Conservation (phyloP, 1,140 invertebrate species). For the Aphidius gifuensis region DNA sequence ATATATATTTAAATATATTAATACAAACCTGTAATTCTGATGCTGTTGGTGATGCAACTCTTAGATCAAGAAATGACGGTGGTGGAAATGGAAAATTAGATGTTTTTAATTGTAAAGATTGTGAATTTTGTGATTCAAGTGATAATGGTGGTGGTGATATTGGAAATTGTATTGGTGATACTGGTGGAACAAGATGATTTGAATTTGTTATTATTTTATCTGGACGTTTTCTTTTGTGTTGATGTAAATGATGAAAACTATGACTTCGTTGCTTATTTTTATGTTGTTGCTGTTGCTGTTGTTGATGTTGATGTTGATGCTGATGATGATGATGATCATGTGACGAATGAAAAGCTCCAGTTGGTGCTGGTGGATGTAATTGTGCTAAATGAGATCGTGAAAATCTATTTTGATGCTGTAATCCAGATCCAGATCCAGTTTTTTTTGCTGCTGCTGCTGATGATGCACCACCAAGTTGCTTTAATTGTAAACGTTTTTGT, state of each 20-base stretch:
- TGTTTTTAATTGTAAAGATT: constrained; percentile 27
- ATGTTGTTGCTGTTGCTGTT: constrained; percentile 25
- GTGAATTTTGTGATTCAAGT: constrained; percentile 44
- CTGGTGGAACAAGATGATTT: constrained; percentile 35
- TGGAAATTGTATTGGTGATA: constrained; percentile 48
- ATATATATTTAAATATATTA: constrained; percentile 7
- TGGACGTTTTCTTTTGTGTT: constrained; percentile 30
- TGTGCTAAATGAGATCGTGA: constrained; percentile 27
- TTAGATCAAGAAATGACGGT: constrained; percentile 49
- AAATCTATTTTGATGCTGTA: background rate
- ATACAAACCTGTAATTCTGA: constrained; percentile 52
- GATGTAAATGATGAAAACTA: constrained; percentile 24
- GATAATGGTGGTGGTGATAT: constrained; percentile 50
- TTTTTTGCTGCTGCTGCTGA: constrained; percentile 10
- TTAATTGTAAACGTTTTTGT: constrained; percentile 45
- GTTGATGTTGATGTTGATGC: constrained; percentile 33
- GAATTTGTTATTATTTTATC: constrained; percentile 6
- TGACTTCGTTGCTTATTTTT: constrained; percentile 17
- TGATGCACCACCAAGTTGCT: constrained; percentile 31
- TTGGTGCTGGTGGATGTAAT: constrained; percentile 32
- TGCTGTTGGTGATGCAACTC: constrained; percentile 46
- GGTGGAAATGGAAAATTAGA: constrained; percentile 45
- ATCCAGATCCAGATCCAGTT: background rate
- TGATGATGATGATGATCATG: constrained; percentile 26
- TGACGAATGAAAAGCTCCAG: constrained; percentile 22